Base-by-base conservation (phyloP, 1,140 invertebrate genomes). In the Rhopalosiphum padi region DNA sequence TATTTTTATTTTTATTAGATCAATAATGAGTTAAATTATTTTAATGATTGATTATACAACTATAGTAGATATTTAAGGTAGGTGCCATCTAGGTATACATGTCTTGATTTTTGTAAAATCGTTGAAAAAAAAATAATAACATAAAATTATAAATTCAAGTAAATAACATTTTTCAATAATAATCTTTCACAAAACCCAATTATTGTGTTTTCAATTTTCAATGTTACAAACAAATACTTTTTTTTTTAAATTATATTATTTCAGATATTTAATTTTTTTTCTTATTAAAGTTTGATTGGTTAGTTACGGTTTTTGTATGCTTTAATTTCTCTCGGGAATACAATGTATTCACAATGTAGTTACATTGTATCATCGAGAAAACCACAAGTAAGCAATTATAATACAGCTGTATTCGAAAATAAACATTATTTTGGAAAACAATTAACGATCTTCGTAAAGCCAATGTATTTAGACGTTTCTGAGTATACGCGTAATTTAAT, bases 261-360 rank as follows among this genome's bases (percentile, higher is more conserved):
- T n/a, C 46, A 21, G 30, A 48, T 88, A 88, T 88, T 88, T 18
- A 35, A 88, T 88, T 48, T 48, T 68, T 43, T 48, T 88, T n/a
- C 86, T 48, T 88, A 48, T 88, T 48, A 51, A 88, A 88, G 30
- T 88, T 48, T 88, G 46, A 88, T 88, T 48, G 43, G 46, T 51
- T 43, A 9, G 86, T 88, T 8, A 46, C 6, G 30, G 46, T 18
- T 48, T 88, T 48, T n/a, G 46, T n/a, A 2, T 30, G 86, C 8
- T 22, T 88, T 88, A 88, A 48, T 48, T 48, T 21, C 86, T n/a
- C 86, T 35, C 18, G 86, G 25, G 46, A 48, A 88, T 48, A 88
- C 46, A 7, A n/a, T n/a, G n/a, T 51, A 51, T 48, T 88, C 46
- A 15, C 85, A 46, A 51, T 1, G 18, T 22, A 83, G 18, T 83